Conservation (phyloP, 2,888 invertebrate genomes). For the Sinhomidia bicolor region DNA sequence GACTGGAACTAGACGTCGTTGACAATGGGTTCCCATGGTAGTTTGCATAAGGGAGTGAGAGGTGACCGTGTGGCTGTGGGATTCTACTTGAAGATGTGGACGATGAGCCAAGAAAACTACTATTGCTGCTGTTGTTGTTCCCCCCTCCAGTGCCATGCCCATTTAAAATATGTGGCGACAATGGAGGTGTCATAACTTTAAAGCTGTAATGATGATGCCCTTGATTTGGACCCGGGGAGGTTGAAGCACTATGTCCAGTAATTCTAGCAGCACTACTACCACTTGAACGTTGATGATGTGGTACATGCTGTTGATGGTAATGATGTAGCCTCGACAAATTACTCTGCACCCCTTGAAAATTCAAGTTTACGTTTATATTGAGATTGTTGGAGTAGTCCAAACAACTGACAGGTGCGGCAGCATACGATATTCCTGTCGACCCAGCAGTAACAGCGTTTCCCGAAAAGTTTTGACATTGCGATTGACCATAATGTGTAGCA, state of each 20-base stretch:
- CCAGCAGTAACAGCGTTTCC: conserved; percentile 28
- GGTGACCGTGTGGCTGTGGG: conserved; percentile 77
- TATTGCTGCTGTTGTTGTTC: conserved; percentile 42
- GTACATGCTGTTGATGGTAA: conserved; percentile 71
- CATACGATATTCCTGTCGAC: conserved; percentile 49
- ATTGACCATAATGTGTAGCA: conserved; percentile 59
- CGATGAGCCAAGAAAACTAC: conserved; percentile 47
- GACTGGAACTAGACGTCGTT: conserved; percentile 53
- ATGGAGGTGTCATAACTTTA: conserved; percentile 79
- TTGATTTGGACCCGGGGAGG: conserved; percentile 59
- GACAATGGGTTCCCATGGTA: conserved; percentile 67
- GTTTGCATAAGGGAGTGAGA: conserved; percentile 67
- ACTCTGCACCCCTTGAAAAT: conserved; percentile 79
- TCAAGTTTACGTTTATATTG: conserved; percentile 78
- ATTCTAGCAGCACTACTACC: conserved; percentile 25
- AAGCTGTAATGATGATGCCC: conserved; percentile 77
- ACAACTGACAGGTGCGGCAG: conserved; percentile 61
- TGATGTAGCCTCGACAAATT: conserved; percentile 75
- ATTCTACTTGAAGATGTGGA: conserved; percentile 73
- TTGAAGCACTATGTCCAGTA: conserved; percentile 30
- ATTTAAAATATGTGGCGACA: conserved; percentile 77
- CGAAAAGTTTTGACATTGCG: conserved; percentile 60
- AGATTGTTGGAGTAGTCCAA: conserved; percentile 77
- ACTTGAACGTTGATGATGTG: conserved; percentile 47
- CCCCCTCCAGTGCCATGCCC: conserved; percentile 59